Evolutionary conservation across 2,888 invertebrate species (phyloP).

Genomic region (Drosophila niveifrons): DNA sequence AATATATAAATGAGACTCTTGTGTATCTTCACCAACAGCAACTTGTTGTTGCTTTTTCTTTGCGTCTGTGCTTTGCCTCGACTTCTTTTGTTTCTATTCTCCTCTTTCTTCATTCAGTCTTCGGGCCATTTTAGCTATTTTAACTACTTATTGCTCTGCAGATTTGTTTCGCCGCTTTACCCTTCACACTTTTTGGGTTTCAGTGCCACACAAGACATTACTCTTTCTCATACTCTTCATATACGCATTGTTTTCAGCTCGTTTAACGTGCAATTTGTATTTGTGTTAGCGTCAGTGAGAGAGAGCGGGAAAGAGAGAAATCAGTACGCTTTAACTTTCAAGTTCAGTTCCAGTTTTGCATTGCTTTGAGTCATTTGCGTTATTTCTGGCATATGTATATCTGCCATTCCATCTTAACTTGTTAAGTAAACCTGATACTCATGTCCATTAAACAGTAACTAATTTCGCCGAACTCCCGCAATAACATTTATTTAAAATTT

Average conservation of each 20-base stretch:
- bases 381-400: conserved; percentile 36
- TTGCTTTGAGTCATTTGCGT: conserved; percentile 42
- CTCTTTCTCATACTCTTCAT: conserved; percentile 15
- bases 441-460: conserved; percentile 8
- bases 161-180: conserved; percentile 36
- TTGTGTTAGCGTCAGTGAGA: too few species aligned
- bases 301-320: conserved; percentile 21
- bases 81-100: conserved; percentile 31
- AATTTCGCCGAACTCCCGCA: neutral
- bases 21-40: conserved; percentile 71
- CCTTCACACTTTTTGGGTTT: conserved; percentile 61
- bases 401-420: conserved; percentile 16
- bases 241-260: conserved; percentile 37
- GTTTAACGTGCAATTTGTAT: conserved; percentile 9
- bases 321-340: conserved; percentile 34
- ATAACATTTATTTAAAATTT: neutral
- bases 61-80: conserved; percentile 41
- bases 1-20: conserved; percentile 52
- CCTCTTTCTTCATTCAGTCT: conserved; percentile 24
- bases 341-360: conserved; percentile 33
- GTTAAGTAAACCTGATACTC: conserved; percentile 17
- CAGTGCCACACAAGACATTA: conserved; percentile 41
- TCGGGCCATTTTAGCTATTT: conserved; percentile 41
- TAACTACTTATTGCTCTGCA: conserved; percentile 31
- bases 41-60: conserved; percentile 68